Evolutionary conservation across 2,113 vertebrate species (phyloP).

Genomic region (Danionella cerebrum): DNA sequence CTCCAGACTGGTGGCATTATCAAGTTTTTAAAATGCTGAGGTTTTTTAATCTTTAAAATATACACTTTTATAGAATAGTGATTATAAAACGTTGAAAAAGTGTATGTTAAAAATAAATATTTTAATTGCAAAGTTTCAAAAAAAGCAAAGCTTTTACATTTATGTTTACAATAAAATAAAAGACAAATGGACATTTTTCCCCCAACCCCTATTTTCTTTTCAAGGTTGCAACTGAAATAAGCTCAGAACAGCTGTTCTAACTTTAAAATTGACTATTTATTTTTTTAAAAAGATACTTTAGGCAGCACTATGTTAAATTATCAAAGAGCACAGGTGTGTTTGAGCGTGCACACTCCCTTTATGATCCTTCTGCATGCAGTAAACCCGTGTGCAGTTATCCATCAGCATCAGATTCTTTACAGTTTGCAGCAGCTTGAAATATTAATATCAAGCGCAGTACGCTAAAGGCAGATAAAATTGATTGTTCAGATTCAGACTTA

Average conservation of each 20-base stretch:
- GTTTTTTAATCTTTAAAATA: no score
- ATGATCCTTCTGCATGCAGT: conserved; percentile 37
- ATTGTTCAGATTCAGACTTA: not conserved
- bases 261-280: not conserved
- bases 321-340: not conserved
- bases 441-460: not conserved
- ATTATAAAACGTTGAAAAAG: no score
- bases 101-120: no score
- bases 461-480: conserved; percentile 1
- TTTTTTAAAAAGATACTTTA: no score
- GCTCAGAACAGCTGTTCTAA: not conserved
- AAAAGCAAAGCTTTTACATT: no score
- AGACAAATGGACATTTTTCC: no score
- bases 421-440: not conserved
- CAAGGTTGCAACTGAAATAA: not conserved
- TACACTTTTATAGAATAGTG: no score
- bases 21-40: not conserved
- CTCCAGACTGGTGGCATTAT: not conserved
- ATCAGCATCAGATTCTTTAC: not conserved
- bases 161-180: no score
- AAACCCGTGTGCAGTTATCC: conserved; percentile 20
- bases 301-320: no score
- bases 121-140: no score
- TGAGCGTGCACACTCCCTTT: not conserved
- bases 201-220: no score